These are phyloP conservation scores for Idris sp. DNA, from an alignment of 1,140 invertebrate genomes.

Conservation along the genomic window DNA sequence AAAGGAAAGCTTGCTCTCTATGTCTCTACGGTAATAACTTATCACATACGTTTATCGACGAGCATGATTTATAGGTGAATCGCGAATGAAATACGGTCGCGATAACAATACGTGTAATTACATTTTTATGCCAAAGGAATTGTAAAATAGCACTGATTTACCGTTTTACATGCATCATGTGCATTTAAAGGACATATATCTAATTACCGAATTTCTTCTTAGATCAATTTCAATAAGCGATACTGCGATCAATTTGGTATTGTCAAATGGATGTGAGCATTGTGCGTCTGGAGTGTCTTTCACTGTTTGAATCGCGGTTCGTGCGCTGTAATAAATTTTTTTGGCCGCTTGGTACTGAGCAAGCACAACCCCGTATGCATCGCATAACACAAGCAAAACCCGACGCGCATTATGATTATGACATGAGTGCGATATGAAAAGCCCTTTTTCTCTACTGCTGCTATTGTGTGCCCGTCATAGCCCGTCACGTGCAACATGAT, in stretches of 20 bases:
- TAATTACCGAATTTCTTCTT: slow-evolving; percentile 39
- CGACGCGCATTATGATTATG: slow-evolving; percentile 72
- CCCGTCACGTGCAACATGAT: slow-evolving; percentile 63
- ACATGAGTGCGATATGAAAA: slow-evolving; percentile 66
- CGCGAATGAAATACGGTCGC: slow-evolving; percentile 24
- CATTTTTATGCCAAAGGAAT: slow-evolving; percentile 29
- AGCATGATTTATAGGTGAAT: slow-evolving; percentile 26
- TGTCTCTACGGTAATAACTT: slow-evolving; percentile 30
- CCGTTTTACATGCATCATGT: no score
- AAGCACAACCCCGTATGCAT: slow-evolving; percentile 44
- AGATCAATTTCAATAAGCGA: slow-evolving; percentile 6
- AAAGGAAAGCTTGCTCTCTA: not conserved
- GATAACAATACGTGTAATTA: slow-evolving; percentile 53
- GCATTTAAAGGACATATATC: no score
- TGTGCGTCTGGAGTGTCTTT: slow-evolving; percentile 31
- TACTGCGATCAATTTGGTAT: slow-evolving; percentile 37
- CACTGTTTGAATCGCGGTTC: slow-evolving; percentile 21
- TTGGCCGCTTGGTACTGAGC: no score
- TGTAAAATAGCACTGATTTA: slow-evolving; percentile 39
- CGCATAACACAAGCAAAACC: slow-evolving; percentile 49
- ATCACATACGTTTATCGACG: slow-evolving; percentile 43
- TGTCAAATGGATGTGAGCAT: slow-evolving; percentile 36
- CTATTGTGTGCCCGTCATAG: slow-evolving; percentile 75
- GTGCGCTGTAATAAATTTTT: no score
- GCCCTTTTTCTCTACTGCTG: slow-evolving; percentile 68